phyloP scores from a whole-genome alignment of 1,140 invertebrate genomes.

The Zaprionus ghesquierei region DNA sequence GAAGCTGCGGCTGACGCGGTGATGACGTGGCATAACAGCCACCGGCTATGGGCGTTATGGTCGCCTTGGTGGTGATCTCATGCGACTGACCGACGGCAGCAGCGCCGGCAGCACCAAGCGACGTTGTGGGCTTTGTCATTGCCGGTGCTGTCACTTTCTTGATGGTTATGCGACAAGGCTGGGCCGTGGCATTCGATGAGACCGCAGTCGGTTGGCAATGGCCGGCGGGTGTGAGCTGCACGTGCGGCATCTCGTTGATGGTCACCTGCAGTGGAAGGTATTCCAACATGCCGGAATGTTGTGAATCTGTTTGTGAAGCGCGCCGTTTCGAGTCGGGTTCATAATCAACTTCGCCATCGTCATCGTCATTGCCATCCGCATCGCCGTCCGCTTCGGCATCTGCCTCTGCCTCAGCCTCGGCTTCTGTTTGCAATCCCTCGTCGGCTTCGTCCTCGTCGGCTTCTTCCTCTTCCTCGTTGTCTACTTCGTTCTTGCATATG shows the following conservation, averaged over 20 bases:
- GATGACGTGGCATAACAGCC: slow-evolving; percentile 28
- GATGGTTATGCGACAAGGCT: slow-evolving; percentile 69
- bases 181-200: slow-evolving; percentile 7
- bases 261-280: slow-evolving; percentile 65
- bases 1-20: slow-evolving; percentile 22
- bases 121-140: not conserved
- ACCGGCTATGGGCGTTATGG: slow-evolving; percentile 59
- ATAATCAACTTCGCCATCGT: slow-evolving; percentile 18
- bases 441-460: slow-evolving; percentile 14
- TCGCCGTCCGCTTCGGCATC: slow-evolving; percentile 17
- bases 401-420: slow-evolving; percentile 3
- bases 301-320: slow-evolving; percentile 58
- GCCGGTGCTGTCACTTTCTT: slow-evolving; percentile 55
- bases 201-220: slow-evolving; percentile 14
- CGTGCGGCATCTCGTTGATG: slow-evolving; percentile 60
- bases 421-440: slow-evolving; percentile 15
- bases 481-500: slow-evolving; percentile 27
- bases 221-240: slow-evolving; percentile 6
- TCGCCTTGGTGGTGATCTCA: slow-evolving; percentile 65
- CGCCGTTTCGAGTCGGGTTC: slow-evolving; percentile 50
- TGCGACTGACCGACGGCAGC: not conserved
- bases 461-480: slow-evolving; percentile 25
- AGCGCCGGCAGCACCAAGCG: not conserved
- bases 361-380: slow-evolving; percentile 3
- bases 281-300: slow-evolving; percentile 67